Evolutionary conservation across 2,113 vertebrate genomes (phyloP), one percentile per base, ranked within the genome.

Genomic region (Saimiri boliviensis): DNA sequence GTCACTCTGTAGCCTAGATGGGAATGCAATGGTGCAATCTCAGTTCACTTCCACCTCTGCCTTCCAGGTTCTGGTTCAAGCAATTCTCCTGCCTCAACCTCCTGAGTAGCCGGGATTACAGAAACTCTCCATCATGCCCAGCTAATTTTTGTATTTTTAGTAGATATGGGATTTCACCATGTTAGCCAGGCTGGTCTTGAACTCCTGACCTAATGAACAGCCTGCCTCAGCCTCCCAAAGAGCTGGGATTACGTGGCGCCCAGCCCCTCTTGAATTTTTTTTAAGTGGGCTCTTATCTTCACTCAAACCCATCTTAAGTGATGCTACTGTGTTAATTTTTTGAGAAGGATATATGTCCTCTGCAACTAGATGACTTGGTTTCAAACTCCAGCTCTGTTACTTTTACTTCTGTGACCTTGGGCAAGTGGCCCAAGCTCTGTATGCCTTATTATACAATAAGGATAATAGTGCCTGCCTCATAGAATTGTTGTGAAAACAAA

Each of bases 331-430:
- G n/a, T 52, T 79, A 89, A 68, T 40, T 56, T 90, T 95, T 73
- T 89, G 60, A 92, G 37, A 70, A 94, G 21, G 19, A 56, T 32
- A 14, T 27, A 84, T 10, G 11, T 32, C 21, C n/a, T 86, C 87
- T n/a, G 42, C 40, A 92, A 91, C 58, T 13, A 70, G 20, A 42
- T 66, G 81, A 32, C 14, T 71, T 40, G 0, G 20, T 86, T 96
- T 97, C 81, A 66, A 70, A 74, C 56, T 77, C 85, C 40, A 94
- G 40, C 20, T 95, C 90, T 81, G 35, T 45, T 70, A 49, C 25
- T 45, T 40, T 89, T 77, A 87, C 14, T 89, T 93, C 52, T 84
- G 60, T 91, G 79, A 58, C 76, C 45, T 6, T 58, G 37, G 68
- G 5, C 92, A 86, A 83, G 25, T 56, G 40, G 71, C 42, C 37